Conservation (phyloP, 2,888 invertebrate genomes). For the Drepana falcataria region DNA sequence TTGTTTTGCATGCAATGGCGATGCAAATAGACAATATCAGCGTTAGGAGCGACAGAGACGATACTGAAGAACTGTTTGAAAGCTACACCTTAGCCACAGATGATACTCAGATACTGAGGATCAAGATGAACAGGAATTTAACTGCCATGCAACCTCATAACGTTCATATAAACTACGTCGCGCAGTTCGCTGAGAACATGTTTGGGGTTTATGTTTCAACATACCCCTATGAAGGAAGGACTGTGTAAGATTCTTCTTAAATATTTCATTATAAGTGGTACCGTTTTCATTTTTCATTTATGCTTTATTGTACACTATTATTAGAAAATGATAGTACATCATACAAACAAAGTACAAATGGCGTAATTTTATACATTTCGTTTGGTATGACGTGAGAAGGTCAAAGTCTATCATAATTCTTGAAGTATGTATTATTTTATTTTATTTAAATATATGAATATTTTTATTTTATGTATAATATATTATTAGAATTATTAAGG, state of each 20-base stretch:
- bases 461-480: too few species aligned
- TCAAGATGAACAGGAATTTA: slow-evolving; percentile 52
- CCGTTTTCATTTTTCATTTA: too few species aligned
- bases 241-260: slow-evolving; percentile 42
- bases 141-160: slow-evolving; percentile 52
- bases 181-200: slow-evolving; percentile 76
- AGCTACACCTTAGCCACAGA: slow-evolving; percentile 30
- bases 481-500: too few species aligned
- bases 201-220: slow-evolving; percentile 82
- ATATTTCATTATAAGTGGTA: neutral
- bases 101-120: slow-evolving; percentile 70
- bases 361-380: too few species aligned
- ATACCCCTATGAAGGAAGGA: slow-evolving; percentile 45
- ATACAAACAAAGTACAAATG: too few species aligned
- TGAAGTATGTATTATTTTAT: too few species aligned
- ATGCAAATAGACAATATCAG: slow-evolving; percentile 42
- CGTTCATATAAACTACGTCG: slow-evolving; percentile 77
- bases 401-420: too few species aligned
- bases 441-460: too few species aligned
- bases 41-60: slow-evolving; percentile 26
- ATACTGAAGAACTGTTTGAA: slow-evolving; percentile 23
- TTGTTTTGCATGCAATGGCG: slow-evolving; percentile 71
- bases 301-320: too few species aligned
- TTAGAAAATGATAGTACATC: too few species aligned
- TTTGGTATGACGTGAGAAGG: too few species aligned